A percentile compares a stretch with the other conserved stretches of the same genome.
Conservation (phyloP, 2,888 invertebrate genomes). For the Clistopyga incitator region DNA sequence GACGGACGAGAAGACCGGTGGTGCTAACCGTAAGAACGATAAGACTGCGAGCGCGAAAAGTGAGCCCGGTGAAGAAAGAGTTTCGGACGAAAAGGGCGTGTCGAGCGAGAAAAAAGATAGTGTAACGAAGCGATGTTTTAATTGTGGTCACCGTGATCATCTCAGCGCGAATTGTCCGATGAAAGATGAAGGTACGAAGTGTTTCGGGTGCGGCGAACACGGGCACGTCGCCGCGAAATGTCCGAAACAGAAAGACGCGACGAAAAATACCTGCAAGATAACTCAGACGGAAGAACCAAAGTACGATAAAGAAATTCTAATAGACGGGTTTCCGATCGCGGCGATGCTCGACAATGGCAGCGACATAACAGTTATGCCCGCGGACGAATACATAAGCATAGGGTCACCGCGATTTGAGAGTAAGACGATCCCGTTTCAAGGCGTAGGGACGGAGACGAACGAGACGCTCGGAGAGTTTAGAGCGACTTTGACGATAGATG, state of each 20-base stretch:
- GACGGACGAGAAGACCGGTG: conserved; percentile 9
- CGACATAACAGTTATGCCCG: conserved; percentile 45
- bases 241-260: conserved; percentile 13
- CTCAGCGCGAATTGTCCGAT: conserved; percentile 51
- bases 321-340: conserved; percentile 31
- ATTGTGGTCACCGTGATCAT: conserved; percentile 47
- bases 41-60: conserved; percentile 1
- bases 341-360: conserved; percentile 48
- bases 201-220: conserved; percentile 61
- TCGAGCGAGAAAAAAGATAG: conserved; percentile 3
- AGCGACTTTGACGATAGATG: no score
- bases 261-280: conserved; percentile 25
- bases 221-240: conserved; percentile 66
- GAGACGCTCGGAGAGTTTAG: no score
- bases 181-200: conserved; percentile 62
- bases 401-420: conserved; percentile 21
- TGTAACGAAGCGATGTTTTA: conserved; percentile 34
- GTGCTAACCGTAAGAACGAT: conserved; percentile 37
- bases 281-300: neutral
- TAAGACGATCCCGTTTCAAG: conserved; percentile 23
- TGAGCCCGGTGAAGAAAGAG: conserved; percentile 4
- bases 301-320: conserved; percentile 35
- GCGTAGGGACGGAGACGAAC: no score
- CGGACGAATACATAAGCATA: conserved; percentile 19
- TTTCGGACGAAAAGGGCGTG: conserved; percentile 24